Conservation (phyloP, 2,888 invertebrate species). For the Pocota personata region DNA sequence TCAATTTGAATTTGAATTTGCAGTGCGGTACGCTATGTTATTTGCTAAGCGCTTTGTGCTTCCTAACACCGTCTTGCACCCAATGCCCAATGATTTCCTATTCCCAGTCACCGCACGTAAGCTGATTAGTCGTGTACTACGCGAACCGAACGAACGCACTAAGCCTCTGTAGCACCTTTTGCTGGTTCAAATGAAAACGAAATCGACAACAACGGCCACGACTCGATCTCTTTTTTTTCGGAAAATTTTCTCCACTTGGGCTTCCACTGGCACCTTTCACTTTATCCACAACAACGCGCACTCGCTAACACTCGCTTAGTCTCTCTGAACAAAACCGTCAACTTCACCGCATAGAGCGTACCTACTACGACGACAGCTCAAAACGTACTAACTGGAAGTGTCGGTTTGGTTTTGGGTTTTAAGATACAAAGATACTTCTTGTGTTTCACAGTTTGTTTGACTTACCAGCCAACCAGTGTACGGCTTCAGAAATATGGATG, state of each 20-base stretch:
- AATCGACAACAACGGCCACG: constrained; percentile 41
- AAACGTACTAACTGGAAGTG: constrained; percentile 59
- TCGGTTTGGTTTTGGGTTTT: constrained; percentile 55
- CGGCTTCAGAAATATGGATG: constrained; percentile 49
- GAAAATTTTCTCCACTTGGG: constrained; percentile 56
- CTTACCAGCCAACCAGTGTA: constrained; percentile 22
- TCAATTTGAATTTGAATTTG: constrained; percentile 29
- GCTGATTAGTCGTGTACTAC: constrained; percentile 38
- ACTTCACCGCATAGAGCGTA: background rate
- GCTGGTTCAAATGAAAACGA: constrained; percentile 63
- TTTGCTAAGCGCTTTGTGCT: constrained; percentile 1
- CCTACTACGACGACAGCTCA: constrained; percentile 53
- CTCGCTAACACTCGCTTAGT: constrained; percentile 34
- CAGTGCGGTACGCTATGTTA: constrained; percentile 25
- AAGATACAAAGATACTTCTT: constrained; percentile 67
- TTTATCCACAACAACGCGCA: constrained; percentile 38
- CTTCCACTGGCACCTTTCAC: constrained; percentile 65
- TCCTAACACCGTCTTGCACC: background rate
- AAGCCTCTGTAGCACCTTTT: constrained; percentile 14
- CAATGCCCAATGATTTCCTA: constrained; percentile 21
- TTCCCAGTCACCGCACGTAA: constrained; percentile 50
- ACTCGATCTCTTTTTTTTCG: constrained; percentile 41
- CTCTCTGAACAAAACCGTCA: background rate
- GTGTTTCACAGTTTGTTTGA: constrained; percentile 46
- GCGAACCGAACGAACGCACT: constrained; percentile 24